These are phyloP conservation scores for Phrynosoma platyrhinos DNA, from an alignment of 2,113 vertebrate species.

Conservation along the genomic window DNA sequence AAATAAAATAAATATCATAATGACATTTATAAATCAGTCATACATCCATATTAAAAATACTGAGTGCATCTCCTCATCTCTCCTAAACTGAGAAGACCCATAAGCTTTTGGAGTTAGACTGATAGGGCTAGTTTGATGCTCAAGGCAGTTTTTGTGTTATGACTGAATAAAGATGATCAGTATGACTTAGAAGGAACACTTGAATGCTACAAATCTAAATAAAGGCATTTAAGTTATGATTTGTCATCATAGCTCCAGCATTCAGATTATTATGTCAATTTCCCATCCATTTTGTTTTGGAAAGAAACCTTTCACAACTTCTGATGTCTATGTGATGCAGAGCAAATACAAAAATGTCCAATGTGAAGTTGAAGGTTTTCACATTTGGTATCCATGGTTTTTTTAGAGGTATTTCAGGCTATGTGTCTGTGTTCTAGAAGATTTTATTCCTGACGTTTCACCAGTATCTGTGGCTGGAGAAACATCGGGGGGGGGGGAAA, in stretches of 20 bases:
- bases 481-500: no score
- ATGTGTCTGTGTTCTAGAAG: no score
- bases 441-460: no score
- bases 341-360: conserved; percentile 14
- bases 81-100: neutral
- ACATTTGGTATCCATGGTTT: no score
- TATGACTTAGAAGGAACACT: neutral
- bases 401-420: no score
- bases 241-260: neutral
- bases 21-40: neutral
- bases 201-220: conserved; percentile 8
- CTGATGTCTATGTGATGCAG: conserved; percentile 30
- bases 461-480: no score
- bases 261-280: neutral
- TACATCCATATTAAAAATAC: neutral
- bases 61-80: neutral
- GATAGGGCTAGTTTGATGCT: neutral
- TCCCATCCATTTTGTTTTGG: conserved; percentile 3
- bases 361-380: no score
- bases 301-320: neutral
- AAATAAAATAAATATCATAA: neutral
- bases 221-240: neutral
- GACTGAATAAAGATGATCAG: neutral
- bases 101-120: neutral
- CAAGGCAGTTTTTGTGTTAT: neutral